These are phyloP conservation scores for Phalloptychus januarius DNA, from an alignment of 2,797 vertebrate genomes.

Conservation along the genomic window DNA sequence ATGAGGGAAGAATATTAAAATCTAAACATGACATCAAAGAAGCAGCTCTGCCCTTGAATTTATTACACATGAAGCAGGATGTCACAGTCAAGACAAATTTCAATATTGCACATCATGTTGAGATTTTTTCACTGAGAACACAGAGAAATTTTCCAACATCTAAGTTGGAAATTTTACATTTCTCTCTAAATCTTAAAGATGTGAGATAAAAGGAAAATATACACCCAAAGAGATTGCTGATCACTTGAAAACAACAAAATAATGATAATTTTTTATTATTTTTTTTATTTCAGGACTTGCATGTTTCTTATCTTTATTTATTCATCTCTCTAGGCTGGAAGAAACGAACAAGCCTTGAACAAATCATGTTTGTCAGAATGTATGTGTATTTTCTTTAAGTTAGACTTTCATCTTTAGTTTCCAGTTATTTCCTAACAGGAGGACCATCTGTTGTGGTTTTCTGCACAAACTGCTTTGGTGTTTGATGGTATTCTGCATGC, in stretches of 20 bases:
- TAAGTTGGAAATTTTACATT: not conserved
- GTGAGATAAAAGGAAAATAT: not conserved
- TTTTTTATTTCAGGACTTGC: not conserved
- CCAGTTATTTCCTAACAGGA: not conserved
- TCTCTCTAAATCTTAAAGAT: not conserved
- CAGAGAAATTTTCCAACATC: not conserved
- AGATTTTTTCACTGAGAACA: not conserved
- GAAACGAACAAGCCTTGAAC: not conserved
- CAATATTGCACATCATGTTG: constrained; percentile 1
- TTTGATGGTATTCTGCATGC: not conserved
- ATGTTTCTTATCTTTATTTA: not conserved
- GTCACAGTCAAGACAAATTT: constrained; percentile 8
- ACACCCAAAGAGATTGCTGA: too few relatives aligned
- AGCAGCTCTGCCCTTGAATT: not conserved
- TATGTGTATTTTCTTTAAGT: not conserved
- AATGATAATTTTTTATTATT: too few relatives aligned
- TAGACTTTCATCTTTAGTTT: not conserved
- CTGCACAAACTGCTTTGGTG: not conserved
- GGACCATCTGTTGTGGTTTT: not conserved
- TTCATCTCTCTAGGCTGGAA: not conserved
- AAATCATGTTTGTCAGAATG: not conserved
- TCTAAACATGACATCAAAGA: constrained; percentile 36
- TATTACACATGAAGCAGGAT: constrained; percentile 6
- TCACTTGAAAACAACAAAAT: too few relatives aligned
- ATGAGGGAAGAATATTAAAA: constrained; percentile 17